Conservation (phyloP, 2,888 invertebrate species). For the Anthrax anthrax region DNA sequence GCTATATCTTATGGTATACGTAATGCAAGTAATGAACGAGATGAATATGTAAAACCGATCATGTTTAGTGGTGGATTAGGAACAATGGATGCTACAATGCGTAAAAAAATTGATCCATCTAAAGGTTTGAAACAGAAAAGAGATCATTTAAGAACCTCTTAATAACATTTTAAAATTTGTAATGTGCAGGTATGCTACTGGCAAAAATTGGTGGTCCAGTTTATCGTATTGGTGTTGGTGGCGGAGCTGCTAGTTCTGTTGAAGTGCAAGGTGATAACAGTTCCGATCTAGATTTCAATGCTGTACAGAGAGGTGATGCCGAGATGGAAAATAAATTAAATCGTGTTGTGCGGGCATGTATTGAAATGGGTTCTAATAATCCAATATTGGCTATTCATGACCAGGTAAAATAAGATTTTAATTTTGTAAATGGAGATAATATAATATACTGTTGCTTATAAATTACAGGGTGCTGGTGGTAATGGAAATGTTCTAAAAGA, state of each 20-base stretch:
- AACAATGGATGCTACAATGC: slow-evolving; percentile 70
- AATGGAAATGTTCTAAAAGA: slow-evolving; percentile 96
- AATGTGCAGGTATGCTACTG: slow-evolving; percentile 70
- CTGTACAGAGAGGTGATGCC: slow-evolving; percentile 85
- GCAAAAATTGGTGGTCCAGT: slow-evolving; percentile 96
- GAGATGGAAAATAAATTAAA: slow-evolving; percentile 99
- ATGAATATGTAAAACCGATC: slow-evolving; percentile 95
- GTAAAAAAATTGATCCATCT: slow-evolving; percentile 58
- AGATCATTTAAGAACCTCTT: slow-evolving; percentile 10
- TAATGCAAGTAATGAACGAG: slow-evolving; percentile 48
- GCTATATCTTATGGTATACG: slow-evolving; percentile 76
- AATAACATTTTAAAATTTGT: too few species aligned
- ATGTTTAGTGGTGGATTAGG: slow-evolving; percentile 98
- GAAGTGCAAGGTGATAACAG: slow-evolving; percentile 83
- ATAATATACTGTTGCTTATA: background rate
- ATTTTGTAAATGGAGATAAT: background rate
- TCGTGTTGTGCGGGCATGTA: slow-evolving; percentile 79
- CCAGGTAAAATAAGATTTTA: slow-evolving; percentile 41
- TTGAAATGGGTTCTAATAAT: slow-evolving; percentile 67
- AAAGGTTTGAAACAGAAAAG: too few species aligned
- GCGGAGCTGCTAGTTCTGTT: slow-evolving; percentile 95
- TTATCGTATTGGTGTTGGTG: slow-evolving; percentile 95
- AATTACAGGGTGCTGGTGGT: slow-evolving; percentile 78
- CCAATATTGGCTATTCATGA: slow-evolving; percentile 93
- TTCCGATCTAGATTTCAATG: slow-evolving; percentile 82